Conservation (phyloP, 2,113 vertebrate genomes). For the Corvus cornix region DNA sequence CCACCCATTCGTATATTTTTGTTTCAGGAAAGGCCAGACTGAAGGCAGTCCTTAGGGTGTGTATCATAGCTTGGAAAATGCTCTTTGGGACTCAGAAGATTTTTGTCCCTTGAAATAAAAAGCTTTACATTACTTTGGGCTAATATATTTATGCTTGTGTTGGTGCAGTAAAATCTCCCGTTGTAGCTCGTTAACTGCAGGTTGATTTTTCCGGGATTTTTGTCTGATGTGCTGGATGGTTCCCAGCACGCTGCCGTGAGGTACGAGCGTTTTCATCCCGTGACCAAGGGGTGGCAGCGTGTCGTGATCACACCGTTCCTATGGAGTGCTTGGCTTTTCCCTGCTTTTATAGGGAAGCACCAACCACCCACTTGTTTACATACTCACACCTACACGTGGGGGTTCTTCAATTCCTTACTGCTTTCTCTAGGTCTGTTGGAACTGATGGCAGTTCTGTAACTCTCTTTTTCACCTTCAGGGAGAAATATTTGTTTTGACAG, state of each 20-base stretch:
- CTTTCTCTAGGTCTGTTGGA: background rate
- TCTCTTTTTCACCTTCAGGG: background rate
- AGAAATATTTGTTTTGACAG: background rate
- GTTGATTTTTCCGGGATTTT: background rate
- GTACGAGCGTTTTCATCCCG: background rate
- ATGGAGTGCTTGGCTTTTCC: accelerated
- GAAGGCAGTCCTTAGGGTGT: background rate
- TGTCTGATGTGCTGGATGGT: background rate
- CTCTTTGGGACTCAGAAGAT: background rate
- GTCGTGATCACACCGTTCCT: background rate
- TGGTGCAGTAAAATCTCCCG: background rate
- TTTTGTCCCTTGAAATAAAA: background rate
- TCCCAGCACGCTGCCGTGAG: background rate
- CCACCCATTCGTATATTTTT: background rate
- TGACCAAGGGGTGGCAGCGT: constrained; percentile 55
- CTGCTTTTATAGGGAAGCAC: background rate
- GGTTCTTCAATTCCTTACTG: background rate
- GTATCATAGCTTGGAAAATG: background rate
- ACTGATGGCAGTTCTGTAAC: background rate
- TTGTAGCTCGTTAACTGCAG: background rate
- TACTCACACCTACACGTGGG: background rate
- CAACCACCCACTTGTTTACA: background rate
- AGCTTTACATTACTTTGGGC: background rate
- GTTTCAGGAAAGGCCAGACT: background rate
- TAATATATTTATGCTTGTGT: background rate